These are phyloP conservation scores for Paramormyrops kingsleyae DNA, from an alignment of 2,113 vertebrate species.

Conservation along the genomic window DNA sequence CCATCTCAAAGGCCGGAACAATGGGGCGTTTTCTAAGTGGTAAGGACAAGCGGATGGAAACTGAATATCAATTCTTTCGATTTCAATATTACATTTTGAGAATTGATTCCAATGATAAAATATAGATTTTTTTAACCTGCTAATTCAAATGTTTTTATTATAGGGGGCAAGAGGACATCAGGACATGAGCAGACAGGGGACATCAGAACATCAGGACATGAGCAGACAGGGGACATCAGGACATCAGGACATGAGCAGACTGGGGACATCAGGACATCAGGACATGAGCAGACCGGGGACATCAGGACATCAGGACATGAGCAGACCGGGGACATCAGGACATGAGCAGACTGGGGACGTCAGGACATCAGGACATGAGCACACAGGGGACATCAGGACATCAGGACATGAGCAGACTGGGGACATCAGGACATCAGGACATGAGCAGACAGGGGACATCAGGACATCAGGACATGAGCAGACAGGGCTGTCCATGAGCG, in stretches of 20 bases:
- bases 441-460: too few relatives aligned
- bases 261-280: too few relatives aligned
- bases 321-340: neutral
- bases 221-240: too few relatives aligned
- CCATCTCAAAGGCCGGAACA: neutral
- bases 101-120: neutral
- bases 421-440: too few relatives aligned
- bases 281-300: neutral
- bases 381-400: neutral
- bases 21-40: neutral
- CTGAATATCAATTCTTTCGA: neutral
- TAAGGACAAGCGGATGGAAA: neutral
- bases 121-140: neutral
- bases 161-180: neutral
- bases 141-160: neutral
- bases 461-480: neutral
- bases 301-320: neutral
- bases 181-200: too few relatives aligned
- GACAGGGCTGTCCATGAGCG: neutral
- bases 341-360: too few relatives aligned
- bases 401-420: too few relatives aligned
- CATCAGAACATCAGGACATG: too few relatives aligned
- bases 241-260: too few relatives aligned
- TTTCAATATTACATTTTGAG: neutral
- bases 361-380: too few relatives aligned